These are phyloP conservation scores for Sebastes miniatus DNA, from an alignment of 2,797 vertebrate species.

Conservation along the genomic window DNA sequence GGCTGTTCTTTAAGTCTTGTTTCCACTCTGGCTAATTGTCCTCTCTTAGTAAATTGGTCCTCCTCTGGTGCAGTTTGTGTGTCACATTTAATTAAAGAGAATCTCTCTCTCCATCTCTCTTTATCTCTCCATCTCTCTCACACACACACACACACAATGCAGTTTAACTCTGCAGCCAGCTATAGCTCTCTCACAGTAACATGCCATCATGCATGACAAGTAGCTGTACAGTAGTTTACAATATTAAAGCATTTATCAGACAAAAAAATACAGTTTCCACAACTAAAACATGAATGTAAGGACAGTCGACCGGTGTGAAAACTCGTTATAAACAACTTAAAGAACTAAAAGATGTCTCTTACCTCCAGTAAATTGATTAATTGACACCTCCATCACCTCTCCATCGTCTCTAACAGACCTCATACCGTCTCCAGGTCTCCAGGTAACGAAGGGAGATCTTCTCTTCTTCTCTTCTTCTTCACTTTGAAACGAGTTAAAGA, in stretches of 20 bases:
- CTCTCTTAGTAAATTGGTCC: conserved; percentile 1
- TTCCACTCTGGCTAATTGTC: background rate
- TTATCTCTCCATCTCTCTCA: background rate
- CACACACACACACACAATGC: background rate
- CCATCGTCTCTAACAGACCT: conserved; percentile 56
- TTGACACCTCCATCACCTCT: conserved; percentile 51
- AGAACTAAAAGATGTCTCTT: background rate
- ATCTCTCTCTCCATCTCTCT: background rate
- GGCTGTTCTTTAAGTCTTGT: background rate
- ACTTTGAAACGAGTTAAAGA: background rate
- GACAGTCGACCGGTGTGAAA: background rate
- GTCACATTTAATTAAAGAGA: conserved; percentile 12
- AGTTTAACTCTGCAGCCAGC: background rate
- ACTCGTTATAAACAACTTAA: background rate
- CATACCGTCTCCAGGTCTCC: conserved; percentile 44
- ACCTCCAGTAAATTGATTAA: conserved; percentile 66
- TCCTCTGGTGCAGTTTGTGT: conserved; percentile 5
- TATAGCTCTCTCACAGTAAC: background rate
- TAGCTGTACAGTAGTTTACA: background rate
- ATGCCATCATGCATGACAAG: background rate
- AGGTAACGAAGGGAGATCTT: background rate
- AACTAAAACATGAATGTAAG: rapidly evolving
- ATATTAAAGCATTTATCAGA: too few relatives aligned
- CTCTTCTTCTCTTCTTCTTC: too few relatives aligned
- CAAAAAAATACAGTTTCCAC: background rate